Evolutionary conservation across 2,797 vertebrate species (phyloP).

Genomic region (Rallus crepitans): DNA sequence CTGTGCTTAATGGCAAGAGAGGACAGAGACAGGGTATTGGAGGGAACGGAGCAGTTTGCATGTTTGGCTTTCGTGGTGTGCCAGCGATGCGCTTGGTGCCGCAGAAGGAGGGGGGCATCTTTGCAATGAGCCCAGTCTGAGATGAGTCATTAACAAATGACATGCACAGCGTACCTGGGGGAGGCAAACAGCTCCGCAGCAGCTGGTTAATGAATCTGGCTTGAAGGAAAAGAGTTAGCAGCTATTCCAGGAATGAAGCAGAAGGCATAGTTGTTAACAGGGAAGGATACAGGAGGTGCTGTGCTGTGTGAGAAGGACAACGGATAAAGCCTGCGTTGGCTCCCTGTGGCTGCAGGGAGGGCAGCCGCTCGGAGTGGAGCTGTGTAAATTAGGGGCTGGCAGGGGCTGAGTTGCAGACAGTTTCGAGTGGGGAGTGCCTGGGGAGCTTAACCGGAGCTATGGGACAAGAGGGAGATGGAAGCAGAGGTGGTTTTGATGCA

Average conservation of each 20-base stretch:
- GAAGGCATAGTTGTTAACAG: slow-evolving; percentile 49
- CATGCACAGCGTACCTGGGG: slow-evolving; percentile 66
- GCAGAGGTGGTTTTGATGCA: neutral
- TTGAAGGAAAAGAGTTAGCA: slow-evolving; percentile 61
- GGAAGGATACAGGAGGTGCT: slow-evolving; percentile 44
- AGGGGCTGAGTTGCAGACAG: neutral
- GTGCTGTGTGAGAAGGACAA: neutral
- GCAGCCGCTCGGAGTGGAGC: neutral
- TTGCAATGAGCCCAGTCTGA: slow-evolving; percentile 45
- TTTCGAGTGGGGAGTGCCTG: neutral
- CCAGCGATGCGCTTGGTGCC: neutral
- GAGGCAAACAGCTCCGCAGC: slow-evolving; percentile 66
- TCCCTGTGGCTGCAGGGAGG: neutral
- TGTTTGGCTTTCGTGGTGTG: neutral
- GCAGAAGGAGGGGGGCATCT: neutral
- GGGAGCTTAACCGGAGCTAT: neutral
- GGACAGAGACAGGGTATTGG: neutral
- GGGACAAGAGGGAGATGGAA: neutral
- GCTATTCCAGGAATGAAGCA: slow-evolving; percentile 59
- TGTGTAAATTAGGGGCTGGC: neutral
- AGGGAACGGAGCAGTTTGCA: neutral
- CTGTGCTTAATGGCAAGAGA: neutral
- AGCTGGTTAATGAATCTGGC: slow-evolving; percentile 74
- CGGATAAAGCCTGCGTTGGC: neutral
- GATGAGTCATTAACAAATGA: slow-evolving; percentile 70